These are phyloP conservation scores for Platalea minor DNA, from an alignment of 2,797 vertebrate genomes.

Conservation along the genomic window DNA sequence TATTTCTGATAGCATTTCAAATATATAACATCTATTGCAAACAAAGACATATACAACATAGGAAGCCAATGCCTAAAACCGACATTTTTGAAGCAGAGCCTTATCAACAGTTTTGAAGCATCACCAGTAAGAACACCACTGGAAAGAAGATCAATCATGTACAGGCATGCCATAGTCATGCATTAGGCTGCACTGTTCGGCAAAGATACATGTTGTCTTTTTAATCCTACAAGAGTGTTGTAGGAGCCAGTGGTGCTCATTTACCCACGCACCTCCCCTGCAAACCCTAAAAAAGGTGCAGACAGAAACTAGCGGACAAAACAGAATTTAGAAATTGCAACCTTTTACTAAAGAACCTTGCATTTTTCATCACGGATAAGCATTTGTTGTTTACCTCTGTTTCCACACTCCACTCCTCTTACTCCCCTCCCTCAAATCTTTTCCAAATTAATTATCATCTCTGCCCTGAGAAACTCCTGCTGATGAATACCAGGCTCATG, in stretches of 20 bases:
- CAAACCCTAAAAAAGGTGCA: not conserved
- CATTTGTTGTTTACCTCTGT: not conserved
- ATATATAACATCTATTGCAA: not conserved
- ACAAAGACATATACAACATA: not conserved
- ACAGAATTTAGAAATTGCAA: not conserved
- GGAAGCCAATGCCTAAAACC: not conserved
- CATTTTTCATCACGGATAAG: fast-evolving
- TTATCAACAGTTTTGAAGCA: not conserved
- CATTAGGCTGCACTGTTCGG: not conserved
- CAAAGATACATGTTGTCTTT: not conserved
- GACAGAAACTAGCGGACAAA: not conserved
- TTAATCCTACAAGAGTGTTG: not conserved
- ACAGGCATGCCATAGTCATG: not conserved
- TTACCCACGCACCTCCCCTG: not conserved
- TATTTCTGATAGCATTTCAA: not conserved
- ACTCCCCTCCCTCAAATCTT: not conserved
- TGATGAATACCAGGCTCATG: slow-evolving; percentile 49
- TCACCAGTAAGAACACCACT: not conserved
- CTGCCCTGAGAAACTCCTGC: slow-evolving; percentile 37
- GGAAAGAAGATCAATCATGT: not conserved
- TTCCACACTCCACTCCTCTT: not conserved
- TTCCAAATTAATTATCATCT: slow-evolving; percentile 57
- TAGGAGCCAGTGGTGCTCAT: not conserved
- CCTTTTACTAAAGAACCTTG: not conserved
- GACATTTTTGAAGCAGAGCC: not conserved